phyloP scores from a whole-genome alignment of 2,888 invertebrate species.

The Watsonalla cultraria region DNA sequence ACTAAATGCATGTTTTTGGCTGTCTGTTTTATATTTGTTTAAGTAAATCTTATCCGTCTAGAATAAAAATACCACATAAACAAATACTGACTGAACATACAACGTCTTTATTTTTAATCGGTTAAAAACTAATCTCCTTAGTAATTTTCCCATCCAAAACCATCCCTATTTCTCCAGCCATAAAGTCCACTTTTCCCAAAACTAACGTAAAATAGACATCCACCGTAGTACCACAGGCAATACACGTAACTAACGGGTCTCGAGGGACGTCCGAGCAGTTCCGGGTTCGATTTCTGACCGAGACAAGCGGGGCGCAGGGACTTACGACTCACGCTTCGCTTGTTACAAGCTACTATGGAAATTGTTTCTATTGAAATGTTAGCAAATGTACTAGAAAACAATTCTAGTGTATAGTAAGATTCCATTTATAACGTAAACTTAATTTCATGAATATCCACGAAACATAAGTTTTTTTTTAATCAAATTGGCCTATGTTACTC shows the following conservation, averaged over 20 bases:
- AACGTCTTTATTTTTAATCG: too few species aligned
- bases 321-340: conserved; percentile 25
- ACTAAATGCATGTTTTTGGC: too few species aligned
- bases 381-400: background rate
- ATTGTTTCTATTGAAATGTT: conserved; percentile 8
- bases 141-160: background rate
- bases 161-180: background rate
- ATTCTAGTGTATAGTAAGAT: too few species aligned
- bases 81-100: too few species aligned
- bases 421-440: too few species aligned
- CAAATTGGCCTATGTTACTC: too few species aligned
- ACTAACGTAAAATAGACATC: background rate
- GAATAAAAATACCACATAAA: too few species aligned
- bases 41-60: too few species aligned
- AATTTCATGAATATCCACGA: too few species aligned
- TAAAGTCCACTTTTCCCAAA: background rate
- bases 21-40: too few species aligned
- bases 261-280: conserved; percentile 22
- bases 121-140: too few species aligned
- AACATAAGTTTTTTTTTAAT: too few species aligned
- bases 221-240: background rate
- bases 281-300: conserved; percentile 33
- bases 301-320: conserved; percentile 26
- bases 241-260: conserved; percentile 21
- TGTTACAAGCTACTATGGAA: conserved; percentile 15